phyloP scores from a whole-genome alignment of 2,888 invertebrate species.

The Sturmia bella region DNA sequence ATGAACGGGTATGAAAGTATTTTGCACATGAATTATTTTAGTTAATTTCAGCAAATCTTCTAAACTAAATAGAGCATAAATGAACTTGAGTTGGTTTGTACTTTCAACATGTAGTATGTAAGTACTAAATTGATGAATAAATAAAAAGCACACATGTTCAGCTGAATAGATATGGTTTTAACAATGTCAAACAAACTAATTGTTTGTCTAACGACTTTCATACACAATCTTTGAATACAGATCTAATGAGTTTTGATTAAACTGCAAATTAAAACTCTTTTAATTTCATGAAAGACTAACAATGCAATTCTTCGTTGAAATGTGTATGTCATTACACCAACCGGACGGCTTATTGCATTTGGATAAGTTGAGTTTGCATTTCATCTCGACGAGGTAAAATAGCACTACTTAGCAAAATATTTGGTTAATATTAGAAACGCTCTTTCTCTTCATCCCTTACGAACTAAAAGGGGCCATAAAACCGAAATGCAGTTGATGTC shows the following conservation, averaged over 20 bases:
- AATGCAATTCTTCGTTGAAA: not conserved
- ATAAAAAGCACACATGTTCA: not conserved
- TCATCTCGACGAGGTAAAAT: no score
- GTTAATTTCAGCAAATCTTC: conserved; percentile 41
- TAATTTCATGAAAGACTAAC: not conserved
- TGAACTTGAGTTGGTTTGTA: conserved; percentile 9
- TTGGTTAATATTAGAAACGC: no score
- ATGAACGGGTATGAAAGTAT: not conserved
- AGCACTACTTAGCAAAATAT: no score
- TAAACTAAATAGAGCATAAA: conserved; percentile 50
- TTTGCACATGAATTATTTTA: conserved; percentile 51
- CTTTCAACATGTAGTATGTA: not conserved
- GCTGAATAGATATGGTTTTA: conserved; percentile 7
- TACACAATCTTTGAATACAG: not conserved
- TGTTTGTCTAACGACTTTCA: not conserved
- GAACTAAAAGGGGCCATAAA: no score
- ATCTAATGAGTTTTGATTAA: conserved; percentile 15
- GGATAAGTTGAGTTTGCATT: not conserved
- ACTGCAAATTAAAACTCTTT: conserved; percentile 11
- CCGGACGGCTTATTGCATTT: not conserved
- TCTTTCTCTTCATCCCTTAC: no score
- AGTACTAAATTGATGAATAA: conserved; percentile 6
- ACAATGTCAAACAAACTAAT: conserved; percentile 7
- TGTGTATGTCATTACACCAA: not conserved
- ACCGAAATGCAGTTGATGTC: no score